These are phyloP conservation scores for Pangasius krempfi DNA, from an alignment of 2,797 vertebrate genomes.

Conservation along the genomic window DNA sequence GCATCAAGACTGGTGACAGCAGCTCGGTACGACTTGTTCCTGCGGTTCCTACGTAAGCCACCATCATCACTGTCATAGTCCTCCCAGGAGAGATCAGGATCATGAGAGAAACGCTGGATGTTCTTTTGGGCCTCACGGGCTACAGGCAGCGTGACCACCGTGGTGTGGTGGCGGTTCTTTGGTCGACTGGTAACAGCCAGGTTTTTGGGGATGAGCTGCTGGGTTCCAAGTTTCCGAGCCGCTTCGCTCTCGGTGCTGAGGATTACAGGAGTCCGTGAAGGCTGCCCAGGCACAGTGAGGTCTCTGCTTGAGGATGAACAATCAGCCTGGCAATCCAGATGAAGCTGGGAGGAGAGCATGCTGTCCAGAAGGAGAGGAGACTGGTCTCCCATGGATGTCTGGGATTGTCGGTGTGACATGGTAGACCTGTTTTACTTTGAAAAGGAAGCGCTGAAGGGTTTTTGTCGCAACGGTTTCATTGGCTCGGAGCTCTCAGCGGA, in stretches of 20 bases:
- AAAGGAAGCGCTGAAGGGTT: background rate
- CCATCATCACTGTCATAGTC: slow-evolving; percentile 79
- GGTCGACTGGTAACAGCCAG: slow-evolving; percentile 76
- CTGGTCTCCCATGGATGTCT: slow-evolving; percentile 68
- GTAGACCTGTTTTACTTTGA: slow-evolving; percentile 20
- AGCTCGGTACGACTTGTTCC: slow-evolving; percentile 89
- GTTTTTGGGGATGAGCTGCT: slow-evolving; percentile 88
- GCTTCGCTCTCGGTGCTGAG: slow-evolving; percentile 86
- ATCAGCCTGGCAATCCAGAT: slow-evolving; percentile 58
- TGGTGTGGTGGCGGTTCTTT: slow-evolving; percentile 83
- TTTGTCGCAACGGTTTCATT: slow-evolving; percentile 9
- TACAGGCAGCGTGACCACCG: slow-evolving; percentile 73
- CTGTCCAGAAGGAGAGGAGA: slow-evolving; percentile 69
- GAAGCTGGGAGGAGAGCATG: slow-evolving; percentile 71
- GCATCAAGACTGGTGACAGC: slow-evolving; percentile 80
- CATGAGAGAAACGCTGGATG: slow-evolving; percentile 56
- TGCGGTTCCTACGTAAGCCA: slow-evolving; percentile 81
- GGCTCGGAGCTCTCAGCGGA: background rate
- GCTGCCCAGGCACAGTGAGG: slow-evolving; percentile 38
- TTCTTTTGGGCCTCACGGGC: slow-evolving; percentile 59
- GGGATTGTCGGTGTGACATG: slow-evolving; percentile 77
- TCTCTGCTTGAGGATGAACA: slow-evolving; percentile 25
- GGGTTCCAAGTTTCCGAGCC: slow-evolving; percentile 78
- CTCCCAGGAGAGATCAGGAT: slow-evolving; percentile 73
- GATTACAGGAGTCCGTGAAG: slow-evolving; percentile 60